Conservation (phyloP, 2,113 vertebrate species). For the Motacilla alba region DNA sequence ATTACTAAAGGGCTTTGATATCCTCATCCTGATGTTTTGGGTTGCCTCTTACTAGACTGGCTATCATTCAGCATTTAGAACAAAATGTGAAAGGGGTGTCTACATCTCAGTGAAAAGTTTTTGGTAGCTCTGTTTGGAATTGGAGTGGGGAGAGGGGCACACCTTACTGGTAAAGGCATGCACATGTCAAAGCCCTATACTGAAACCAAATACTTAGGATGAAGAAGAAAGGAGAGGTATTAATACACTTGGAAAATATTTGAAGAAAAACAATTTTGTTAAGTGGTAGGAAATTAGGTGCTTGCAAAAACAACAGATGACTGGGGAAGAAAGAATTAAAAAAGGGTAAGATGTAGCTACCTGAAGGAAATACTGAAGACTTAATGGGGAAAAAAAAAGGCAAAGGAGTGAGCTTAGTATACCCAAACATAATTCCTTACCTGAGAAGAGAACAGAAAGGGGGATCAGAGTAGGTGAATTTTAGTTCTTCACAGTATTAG, state of each 20-base stretch:
- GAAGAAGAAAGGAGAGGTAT: background rate
- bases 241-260: background rate
- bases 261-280: background rate
- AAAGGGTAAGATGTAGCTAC: background rate
- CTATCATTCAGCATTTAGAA: background rate
- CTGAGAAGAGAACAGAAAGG: background rate
- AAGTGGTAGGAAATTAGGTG: background rate
- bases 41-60: background rate
- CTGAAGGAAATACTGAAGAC: background rate
- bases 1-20: background rate
- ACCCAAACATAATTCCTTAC: background rate
- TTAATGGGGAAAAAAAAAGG: background rate
- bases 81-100: background rate
- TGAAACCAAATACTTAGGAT: background rate
- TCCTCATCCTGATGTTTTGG: background rate
- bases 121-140: background rate
- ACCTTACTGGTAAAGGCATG: background rate
- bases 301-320: background rate
- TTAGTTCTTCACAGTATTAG: background rate
- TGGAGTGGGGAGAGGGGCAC: background rate
- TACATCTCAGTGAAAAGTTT: background rate
- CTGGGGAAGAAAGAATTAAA: background rate
- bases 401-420: background rate
- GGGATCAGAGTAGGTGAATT: background rate
- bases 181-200: background rate